These are phyloP conservation scores for Muricea muricata DNA, from an alignment of 92 coral and sea anemone species.

Conservation along the genomic window DNA sequence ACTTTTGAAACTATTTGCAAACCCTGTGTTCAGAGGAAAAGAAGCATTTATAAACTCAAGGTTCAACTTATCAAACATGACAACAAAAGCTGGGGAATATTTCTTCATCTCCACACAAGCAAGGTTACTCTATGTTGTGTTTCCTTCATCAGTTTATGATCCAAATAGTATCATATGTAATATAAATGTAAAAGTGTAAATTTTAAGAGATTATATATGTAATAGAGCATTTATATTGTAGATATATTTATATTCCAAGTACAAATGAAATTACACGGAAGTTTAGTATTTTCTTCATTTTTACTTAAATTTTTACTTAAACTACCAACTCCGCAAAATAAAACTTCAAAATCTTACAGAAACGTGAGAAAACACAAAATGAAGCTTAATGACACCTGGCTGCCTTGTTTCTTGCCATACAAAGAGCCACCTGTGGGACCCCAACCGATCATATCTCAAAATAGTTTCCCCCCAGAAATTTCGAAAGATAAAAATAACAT, in stretches of 20 bases:
- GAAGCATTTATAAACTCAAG: too few relatives aligned
- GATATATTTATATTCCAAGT: neutral
- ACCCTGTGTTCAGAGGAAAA: too few relatives aligned
- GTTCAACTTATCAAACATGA: too few relatives aligned
- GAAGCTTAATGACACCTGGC: neutral
- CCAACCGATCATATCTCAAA: neutral
- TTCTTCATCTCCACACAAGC: too few relatives aligned
- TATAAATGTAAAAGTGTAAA: too few relatives aligned
- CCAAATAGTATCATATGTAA: neutral
- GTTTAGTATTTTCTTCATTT: neutral
- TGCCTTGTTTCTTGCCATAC: neutral
- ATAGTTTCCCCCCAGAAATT: neutral
- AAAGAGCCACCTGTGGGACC: neutral
- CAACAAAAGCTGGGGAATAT: too few relatives aligned
- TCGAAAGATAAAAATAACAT: neutral
- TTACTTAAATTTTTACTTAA: too few relatives aligned
- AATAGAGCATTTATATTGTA: neutral
- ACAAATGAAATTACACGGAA: neutral
- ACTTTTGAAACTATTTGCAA: too few relatives aligned
- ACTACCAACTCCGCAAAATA: too few relatives aligned
- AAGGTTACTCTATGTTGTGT: too few relatives aligned
- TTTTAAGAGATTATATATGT: neutral
- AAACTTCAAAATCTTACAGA: neutral
- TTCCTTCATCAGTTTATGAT: too few relatives aligned
- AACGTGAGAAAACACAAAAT: neutral